These are phyloP conservation scores for Virgularia gustaviana DNA, from an alignment of 92 coral and sea anemone species.

Conservation along the genomic window DNA sequence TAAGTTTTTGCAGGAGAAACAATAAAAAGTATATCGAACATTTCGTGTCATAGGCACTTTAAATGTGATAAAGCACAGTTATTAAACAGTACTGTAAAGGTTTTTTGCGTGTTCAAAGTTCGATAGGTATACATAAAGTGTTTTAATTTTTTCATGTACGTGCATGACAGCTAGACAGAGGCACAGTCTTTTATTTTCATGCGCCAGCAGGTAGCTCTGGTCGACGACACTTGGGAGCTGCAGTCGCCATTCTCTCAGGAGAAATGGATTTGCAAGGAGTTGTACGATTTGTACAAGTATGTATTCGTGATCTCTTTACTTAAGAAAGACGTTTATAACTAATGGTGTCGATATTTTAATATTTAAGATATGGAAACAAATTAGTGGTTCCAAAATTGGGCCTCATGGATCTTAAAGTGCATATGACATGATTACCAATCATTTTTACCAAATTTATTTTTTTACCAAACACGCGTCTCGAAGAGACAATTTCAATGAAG, in stretches of 20 bases:
- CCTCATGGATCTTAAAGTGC: too few species aligned
- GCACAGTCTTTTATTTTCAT: neutral
- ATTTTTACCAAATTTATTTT: too few species aligned
- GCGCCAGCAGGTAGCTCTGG: too few species aligned
- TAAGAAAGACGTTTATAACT: neutral
- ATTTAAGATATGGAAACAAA: neutral
- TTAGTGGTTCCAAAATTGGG: too few species aligned
- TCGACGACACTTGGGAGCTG: slow-evolving; percentile 75
- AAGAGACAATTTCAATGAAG: too few species aligned
- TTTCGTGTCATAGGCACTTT: too few species aligned
- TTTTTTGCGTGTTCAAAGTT: neutral
- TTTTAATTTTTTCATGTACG: neutral
- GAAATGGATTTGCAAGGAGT: slow-evolving; percentile 61
- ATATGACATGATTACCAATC: too few species aligned
- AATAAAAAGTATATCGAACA: too few species aligned
- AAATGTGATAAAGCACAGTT: too few species aligned
- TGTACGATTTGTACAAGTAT: slow-evolving; percentile 79
- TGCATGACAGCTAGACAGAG: neutral
- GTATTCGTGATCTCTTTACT: neutral
- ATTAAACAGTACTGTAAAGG: too few species aligned
- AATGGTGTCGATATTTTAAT: neutral
- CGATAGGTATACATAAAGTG: neutral
- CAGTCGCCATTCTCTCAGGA: slow-evolving; percentile 80
- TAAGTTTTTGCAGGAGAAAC: too few species aligned
- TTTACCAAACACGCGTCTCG: too few species aligned